Base-by-base conservation (phyloP, 1,140 invertebrate species). In the Zaprionus inermis region DNA sequence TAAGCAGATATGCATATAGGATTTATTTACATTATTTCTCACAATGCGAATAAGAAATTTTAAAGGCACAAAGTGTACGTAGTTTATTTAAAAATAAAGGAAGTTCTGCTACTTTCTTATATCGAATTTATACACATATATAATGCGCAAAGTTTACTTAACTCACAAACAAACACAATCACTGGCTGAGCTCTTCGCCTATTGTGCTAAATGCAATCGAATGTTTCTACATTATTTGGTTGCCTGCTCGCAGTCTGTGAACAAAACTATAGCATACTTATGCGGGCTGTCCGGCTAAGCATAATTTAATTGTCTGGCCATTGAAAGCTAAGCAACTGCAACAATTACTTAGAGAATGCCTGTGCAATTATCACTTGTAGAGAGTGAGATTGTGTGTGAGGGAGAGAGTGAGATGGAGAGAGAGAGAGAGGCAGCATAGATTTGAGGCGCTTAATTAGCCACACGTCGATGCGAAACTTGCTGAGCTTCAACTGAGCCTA, bases 221-320 rank as follows among this genome's bases (percentile, higher is more conserved):
- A 30, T 22, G 60, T 34, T 24, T 38, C 38, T 0, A 32, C 20
- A 30, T 30, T 18, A 24, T 58, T 16, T 11, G 18, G 11, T 22
- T 28, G 5, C 22, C 14, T 5, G 1, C n/a, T 16, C 38, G 6
- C n/a, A 16, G 2, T 14, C n/a, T 16, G 10, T 49, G 44, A 3
- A 28, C 44, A 14, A 76, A 61, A 54, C 44, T 65, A 49, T 69
- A 63, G 81, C 57, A 59, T 84, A 80, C 73, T 84, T 84, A 83
- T 79, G 60, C 54, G 73, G 60, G 75, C 63, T 28, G 24, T n/a
- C n/a, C n/a, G n/a, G 56, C 65, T 73, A 59, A 77, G 54, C 77
- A 77, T 83, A 84, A 84, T 84, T 83, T 71, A 80, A 85, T 81
- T 81, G 81, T 77, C 65, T 64, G 66, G 55, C 84, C 67, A 78